A percentile compares a stretch with the other conserved stretches of the same genome.
Conservation (phyloP, 2,888 invertebrate genomes). For the Lasioglossum morio region DNA sequence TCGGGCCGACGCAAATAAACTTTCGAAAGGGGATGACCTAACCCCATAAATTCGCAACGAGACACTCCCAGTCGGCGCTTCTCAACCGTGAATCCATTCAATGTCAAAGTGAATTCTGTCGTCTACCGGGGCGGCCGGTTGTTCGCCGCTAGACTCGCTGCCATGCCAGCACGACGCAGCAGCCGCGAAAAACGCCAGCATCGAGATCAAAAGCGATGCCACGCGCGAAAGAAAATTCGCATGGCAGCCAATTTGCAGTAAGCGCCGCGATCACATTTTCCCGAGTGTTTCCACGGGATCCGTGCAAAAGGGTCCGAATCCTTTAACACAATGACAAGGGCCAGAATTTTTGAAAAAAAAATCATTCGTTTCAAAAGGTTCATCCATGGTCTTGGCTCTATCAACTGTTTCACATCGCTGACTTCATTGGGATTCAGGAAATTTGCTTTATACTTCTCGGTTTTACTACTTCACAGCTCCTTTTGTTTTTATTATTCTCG, state of each 20-base stretch:
- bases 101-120: slow-evolving; percentile 74
- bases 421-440: slow-evolving; percentile 14
- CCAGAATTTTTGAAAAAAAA: slow-evolving; percentile 31
- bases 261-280: slow-evolving; percentile 31
- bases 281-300: slow-evolving; percentile 3
- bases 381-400: background rate
- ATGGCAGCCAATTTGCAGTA: slow-evolving; percentile 54
- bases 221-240: slow-evolving; percentile 41
- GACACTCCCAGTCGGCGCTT: slow-evolving; percentile 76
- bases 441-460: background rate
- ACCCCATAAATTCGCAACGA: slow-evolving; percentile 78
- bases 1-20: slow-evolving; percentile 69
- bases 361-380: slow-evolving; percentile 10
- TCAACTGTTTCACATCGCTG: background rate
- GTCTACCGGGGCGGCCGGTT: slow-evolving; percentile 18
- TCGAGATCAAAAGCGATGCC: slow-evolving; percentile 48
- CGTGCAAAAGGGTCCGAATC: background rate
- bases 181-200: slow-evolving; percentile 43
- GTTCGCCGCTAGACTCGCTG: background rate
- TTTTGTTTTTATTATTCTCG: background rate
- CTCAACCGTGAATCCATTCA: slow-evolving; percentile 76
- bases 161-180: background rate
- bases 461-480: background rate
- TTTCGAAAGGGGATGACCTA: slow-evolving; percentile 73
- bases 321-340: slow-evolving; percentile 2